phyloP scores from a whole-genome alignment of 2,113 vertebrate genomes.

The Amia ocellicauda region DNA sequence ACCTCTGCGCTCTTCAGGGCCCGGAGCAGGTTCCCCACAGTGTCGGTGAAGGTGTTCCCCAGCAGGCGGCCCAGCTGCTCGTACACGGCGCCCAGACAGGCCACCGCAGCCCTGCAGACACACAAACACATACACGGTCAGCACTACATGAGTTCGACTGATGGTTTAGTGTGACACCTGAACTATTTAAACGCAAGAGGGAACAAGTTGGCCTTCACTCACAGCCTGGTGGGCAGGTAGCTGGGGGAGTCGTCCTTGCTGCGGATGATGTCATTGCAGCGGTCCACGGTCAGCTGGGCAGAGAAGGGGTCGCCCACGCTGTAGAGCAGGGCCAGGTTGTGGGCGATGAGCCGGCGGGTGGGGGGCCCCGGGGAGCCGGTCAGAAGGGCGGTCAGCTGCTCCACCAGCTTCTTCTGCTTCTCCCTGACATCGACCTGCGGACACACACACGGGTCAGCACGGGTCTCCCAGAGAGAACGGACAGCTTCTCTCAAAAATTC shows the following conservation, averaged over 20 bases:
- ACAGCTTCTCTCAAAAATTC: slow-evolving; percentile 5
- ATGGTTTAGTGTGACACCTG: too few relatives aligned
- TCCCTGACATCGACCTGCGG: slow-evolving; percentile 75
- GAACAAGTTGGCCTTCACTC: too few relatives aligned
- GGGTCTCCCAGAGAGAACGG: too few relatives aligned
- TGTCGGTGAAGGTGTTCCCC: slow-evolving; percentile 76
- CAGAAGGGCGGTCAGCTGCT: slow-evolving; percentile 78
- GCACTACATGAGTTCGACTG: too few relatives aligned
- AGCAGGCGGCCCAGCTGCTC: slow-evolving; percentile 88
- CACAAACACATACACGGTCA: slow-evolving; percentile 18
- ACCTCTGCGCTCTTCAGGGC: slow-evolving; percentile 92
- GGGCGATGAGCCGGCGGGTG: slow-evolving; percentile 78
- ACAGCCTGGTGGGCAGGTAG: slow-evolving; percentile 88
- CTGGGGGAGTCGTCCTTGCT: slow-evolving; percentile 95
- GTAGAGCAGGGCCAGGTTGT: slow-evolving; percentile 82
- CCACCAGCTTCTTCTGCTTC: slow-evolving; percentile 80
- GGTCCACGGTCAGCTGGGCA: slow-evolving; percentile 79
- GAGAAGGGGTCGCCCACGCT: slow-evolving; percentile 79
- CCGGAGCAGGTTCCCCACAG: slow-evolving; percentile 83
- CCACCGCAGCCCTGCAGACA: slow-evolving; percentile 81
- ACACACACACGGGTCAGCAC: too few relatives aligned
- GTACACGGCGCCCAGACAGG: slow-evolving; percentile 85
- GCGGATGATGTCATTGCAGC: slow-evolving; percentile 89
- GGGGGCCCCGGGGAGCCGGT: slow-evolving; percentile 84
- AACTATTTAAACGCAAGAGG: too few relatives aligned